Conservation (phyloP, 2,888 invertebrate species). For the Drosophila multiciliata region DNA sequence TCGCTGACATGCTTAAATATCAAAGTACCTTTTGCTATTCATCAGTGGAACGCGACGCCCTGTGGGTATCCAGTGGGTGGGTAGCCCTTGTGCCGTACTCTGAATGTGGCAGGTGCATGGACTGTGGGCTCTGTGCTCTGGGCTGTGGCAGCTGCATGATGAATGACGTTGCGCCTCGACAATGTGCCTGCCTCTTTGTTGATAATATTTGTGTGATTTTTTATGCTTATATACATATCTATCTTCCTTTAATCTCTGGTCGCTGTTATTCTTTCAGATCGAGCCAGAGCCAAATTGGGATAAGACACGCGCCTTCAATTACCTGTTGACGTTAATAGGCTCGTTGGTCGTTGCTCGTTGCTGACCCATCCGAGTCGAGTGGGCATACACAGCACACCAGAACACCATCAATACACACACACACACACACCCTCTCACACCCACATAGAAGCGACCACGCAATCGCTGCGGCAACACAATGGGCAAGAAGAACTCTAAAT, state of each 20-base stretch:
- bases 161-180: slow-evolving; percentile 48
- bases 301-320: slow-evolving; percentile 72
- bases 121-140: background rate
- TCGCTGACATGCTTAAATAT: slow-evolving; percentile 77
- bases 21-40: slow-evolving; percentile 73
- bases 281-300: slow-evolving; percentile 54
- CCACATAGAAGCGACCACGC: slow-evolving; percentile 21
- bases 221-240: background rate
- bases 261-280: slow-evolving; percentile 65
- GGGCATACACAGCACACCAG: background rate
- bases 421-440: background rate
- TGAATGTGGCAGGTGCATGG: background rate
- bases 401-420: background rate
- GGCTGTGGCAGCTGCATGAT: slow-evolving; percentile 45
- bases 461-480: slow-evolving; percentile 86
- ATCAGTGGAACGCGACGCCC: slow-evolving; percentile 46
- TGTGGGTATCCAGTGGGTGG: background rate
- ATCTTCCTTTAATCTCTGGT: slow-evolving; percentile 54
- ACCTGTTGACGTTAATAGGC: slow-evolving; percentile 54
- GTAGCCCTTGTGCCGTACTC: background rate
- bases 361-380: slow-evolving; percentile 31
- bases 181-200: slow-evolving; percentile 35
- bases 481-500: slow-evolving; percentile 98
- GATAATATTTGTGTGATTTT: background rate
- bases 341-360: slow-evolving; percentile 21